Percentiles rank a stretch among this genome's conserved stretches.
phyloP scores from a whole-genome alignment of 2,797 vertebrate species.

The Macrochelys suwanniensis region DNA sequence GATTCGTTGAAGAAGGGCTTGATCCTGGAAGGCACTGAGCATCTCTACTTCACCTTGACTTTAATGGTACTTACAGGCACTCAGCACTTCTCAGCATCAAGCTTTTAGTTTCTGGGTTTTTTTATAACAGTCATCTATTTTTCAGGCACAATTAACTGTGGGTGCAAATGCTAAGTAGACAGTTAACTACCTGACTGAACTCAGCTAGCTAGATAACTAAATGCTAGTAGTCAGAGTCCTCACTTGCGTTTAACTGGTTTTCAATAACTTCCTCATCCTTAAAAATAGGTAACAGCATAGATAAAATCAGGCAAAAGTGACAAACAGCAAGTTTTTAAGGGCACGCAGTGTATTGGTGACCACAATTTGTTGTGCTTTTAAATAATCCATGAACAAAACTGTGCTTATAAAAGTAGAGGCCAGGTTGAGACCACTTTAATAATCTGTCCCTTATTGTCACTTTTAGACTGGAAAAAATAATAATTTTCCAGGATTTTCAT shows the following conservation, averaged over 20 bases:
- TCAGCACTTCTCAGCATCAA: neutral
- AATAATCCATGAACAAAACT: neutral
- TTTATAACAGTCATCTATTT: neutral
- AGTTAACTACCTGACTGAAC: neutral
- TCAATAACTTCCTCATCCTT: neutral
- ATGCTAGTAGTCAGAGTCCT: neutral
- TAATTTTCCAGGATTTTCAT: slow-evolving; percentile 4
- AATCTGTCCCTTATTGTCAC: neutral
- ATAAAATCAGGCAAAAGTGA: neutral
- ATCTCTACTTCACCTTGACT: neutral
- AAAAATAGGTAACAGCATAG: neutral
- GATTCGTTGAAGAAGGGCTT: neutral
- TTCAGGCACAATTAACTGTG: neutral
- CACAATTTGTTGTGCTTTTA: neutral
- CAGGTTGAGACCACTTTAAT: neutral
- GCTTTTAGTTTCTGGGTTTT: neutral
- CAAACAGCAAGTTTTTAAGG: neutral
- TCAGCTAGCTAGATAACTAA: neutral
- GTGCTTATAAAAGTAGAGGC: neutral
- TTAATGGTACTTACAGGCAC: neutral
- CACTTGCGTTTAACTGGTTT: neutral
- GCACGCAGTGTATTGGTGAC: neutral
- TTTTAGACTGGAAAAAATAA: slow-evolving; percentile 6
- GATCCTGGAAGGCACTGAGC: neutral
- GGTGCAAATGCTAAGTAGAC: neutral